Evolutionary conservation across 53 echinoderm and acorn worm species (phyloP).

Genomic region (Crossaster papposus): DNA sequence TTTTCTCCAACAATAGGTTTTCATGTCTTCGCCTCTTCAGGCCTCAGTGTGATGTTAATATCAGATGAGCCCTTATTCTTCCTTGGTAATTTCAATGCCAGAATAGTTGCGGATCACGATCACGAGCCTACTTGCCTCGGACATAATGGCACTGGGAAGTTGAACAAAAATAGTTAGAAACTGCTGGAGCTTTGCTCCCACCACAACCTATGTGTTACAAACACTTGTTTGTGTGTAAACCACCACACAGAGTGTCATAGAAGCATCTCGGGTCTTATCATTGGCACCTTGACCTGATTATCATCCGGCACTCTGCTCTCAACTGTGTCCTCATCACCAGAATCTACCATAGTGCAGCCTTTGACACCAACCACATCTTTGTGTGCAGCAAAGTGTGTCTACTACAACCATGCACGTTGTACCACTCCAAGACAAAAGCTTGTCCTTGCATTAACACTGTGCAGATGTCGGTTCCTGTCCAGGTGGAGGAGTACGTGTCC

Average conservation of each 20-base stretch:
- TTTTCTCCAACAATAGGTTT: too few relatives aligned
- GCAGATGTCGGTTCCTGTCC: neutral
- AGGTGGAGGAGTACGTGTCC: slow-evolving; percentile 5
- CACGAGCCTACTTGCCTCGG: slow-evolving; percentile 56
- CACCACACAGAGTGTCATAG: slow-evolving; percentile 35
- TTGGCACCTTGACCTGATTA: slow-evolving; percentile 64
- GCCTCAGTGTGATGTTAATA: too few relatives aligned
- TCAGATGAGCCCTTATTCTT: neutral
- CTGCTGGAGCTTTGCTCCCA: slow-evolving; percentile 54
- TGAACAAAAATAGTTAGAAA: slow-evolving; percentile 54
- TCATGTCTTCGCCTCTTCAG: too few relatives aligned
- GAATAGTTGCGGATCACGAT: slow-evolving; percentile 33
- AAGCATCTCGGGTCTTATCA: slow-evolving; percentile 44
- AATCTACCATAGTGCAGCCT: slow-evolving; percentile 7
- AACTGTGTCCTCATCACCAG: slow-evolving; percentile 20
- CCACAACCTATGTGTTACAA: slow-evolving; percentile 58
- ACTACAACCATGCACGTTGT: slow-evolving; percentile 36
- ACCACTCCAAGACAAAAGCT: slow-evolving; percentile 8
- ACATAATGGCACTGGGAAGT: slow-evolving; percentile 40
- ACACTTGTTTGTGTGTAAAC: slow-evolving; percentile 47
- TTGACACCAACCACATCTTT: slow-evolving; percentile 55
- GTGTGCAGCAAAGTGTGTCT: slow-evolving; percentile 39
- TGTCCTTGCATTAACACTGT: slow-evolving; percentile 42
- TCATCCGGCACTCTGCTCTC: slow-evolving; percentile 23
- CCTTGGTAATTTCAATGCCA: slow-evolving; percentile 41